Base-by-base conservation (phyloP, 2,113 vertebrate species). In the Pangasianodon gigas region DNA sequence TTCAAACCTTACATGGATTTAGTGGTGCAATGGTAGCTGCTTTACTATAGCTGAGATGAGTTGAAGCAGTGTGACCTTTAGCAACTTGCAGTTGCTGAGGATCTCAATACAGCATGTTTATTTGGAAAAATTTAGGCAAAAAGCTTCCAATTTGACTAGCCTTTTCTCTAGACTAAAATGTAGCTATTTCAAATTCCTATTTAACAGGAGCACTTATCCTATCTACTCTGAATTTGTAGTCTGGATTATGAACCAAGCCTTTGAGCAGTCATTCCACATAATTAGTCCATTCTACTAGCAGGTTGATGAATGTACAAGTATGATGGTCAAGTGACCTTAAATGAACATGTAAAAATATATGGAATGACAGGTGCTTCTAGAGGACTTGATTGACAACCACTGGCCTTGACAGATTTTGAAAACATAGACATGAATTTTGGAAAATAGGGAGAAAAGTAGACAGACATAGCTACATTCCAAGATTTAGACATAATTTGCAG, bases 11-110 rank as follows among this genome's bases (percentile, higher is more conserved):
- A 97, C 97, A 97, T 97, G 96, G 96, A 96, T 97, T 94, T 93
- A 96, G 97, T 97, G 97, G 97, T 98, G 97, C 96, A 97, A 98
- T 97, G 97, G 95, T 93, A 94, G 60, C 93, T 92, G 93, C 94
- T 94, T 94, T 90, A 91, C 90, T 93, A 90, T 83, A 16, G 48
- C 71, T 87, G 79, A 84, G 62, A 60, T 89, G 84, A 90, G 77
- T 48, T 85, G 90, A 88, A n/a, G 44, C 84, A 62, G 37, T 54
- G 46, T 14, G 48, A 88, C 11, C 46, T 85, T 82, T 14, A 84
- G 69, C 48, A 89, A 60, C 60, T 51, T 29, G 48, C 44, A 8
- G 51, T 77, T 87, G 77, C 51, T 85, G 29, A 41, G 62, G 16
- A 62, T 90, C 24, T 16, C 18, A 85, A 46, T n/a, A 37, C 9